Percentiles rank a stretch among this genome's conserved stretches.
phyloP scores from a whole-genome alignment of 2,888 invertebrate genomes.

The Clistopyga incitator region DNA sequence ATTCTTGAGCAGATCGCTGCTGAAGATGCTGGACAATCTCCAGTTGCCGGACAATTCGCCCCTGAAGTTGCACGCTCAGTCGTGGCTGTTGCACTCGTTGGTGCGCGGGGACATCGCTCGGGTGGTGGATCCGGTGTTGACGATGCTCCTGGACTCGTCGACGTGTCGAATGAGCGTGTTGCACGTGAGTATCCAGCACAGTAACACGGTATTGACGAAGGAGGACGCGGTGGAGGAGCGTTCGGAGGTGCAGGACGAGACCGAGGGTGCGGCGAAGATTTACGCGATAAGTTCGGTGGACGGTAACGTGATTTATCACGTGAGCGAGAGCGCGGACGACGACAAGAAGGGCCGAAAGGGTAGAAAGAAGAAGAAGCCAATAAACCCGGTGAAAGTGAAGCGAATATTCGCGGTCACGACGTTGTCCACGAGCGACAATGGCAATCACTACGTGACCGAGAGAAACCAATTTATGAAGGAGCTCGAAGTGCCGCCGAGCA shows the following conservation, averaged over 20 bases:
- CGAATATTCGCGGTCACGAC: conserved; percentile 86
- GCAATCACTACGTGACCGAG: conserved; percentile 84
- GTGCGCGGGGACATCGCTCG: conserved; percentile 91
- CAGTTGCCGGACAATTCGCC: conserved; percentile 86
- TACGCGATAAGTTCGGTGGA: conserved; percentile 93
- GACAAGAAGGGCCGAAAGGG: conserved; percentile 74
- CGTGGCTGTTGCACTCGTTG: conserved; percentile 91
- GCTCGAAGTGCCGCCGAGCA: conserved; percentile 85
- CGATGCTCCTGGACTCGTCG: conserved; percentile 91
- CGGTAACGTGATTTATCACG: conserved; percentile 90
- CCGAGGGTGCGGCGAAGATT: conserved; percentile 86
- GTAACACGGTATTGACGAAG: conserved; percentile 82
- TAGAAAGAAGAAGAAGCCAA: conserved; percentile 78
- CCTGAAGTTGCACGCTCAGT: conserved; percentile 88
- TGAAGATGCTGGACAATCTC: conserved; percentile 90
- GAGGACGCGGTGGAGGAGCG: conserved; percentile 77
- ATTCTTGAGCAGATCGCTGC: conserved; percentile 86
- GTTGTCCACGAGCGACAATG: conserved; percentile 83
- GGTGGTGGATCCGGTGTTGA: conserved; percentile 91
- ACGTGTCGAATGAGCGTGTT: conserved; percentile 93
- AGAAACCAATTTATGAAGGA: conserved; percentile 83
- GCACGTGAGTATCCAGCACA: conserved; percentile 88
- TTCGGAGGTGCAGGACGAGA: conserved; percentile 79
- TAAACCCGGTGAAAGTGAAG: conserved; percentile 84
- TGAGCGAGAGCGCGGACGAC: conserved; percentile 84